A percentile compares a stretch with the other conserved stretches of the same genome.
Evolutionary conservation across 2,888 invertebrate genomes (phyloP).

Genomic region (Myopa testacea): DNA sequence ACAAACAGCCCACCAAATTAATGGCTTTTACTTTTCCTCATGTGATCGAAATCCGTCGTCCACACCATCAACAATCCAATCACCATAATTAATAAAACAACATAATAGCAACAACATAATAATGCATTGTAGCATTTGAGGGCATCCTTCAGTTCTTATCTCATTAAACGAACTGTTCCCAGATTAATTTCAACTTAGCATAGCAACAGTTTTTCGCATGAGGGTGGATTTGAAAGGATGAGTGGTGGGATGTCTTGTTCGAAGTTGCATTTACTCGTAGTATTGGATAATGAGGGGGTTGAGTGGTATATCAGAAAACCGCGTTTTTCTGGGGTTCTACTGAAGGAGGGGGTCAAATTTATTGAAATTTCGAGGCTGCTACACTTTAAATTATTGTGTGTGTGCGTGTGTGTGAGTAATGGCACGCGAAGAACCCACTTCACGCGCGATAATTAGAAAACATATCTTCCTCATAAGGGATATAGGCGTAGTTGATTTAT

Average conservation of each 20-base stretch:
- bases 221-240: neutral
- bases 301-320: no score
- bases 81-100: neutral
- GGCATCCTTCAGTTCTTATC: neutral
- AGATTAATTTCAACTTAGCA: slow-evolving; percentile 35
- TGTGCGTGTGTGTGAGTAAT: no score
- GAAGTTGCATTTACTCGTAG: neutral
- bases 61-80: neutral
- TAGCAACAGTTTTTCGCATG: slow-evolving; percentile 28
- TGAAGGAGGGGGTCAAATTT: no score
- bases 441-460: no score
- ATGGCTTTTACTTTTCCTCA: slow-evolving; percentile 17
- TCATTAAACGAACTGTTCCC: neutral
- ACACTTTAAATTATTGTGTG: no score
- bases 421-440: no score
- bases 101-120: neutral
- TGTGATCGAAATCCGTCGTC: neutral
- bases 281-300: no score
- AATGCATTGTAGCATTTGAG: neutral
- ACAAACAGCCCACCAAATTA: neutral
- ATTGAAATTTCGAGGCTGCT: no score
- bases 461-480: no score
- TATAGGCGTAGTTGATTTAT: no score
- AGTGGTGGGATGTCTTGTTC: neutral
- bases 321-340: no score